Evolutionary conservation across 2,113 vertebrate genomes (phyloP).

Genomic region (Alethe diademata): DNA sequence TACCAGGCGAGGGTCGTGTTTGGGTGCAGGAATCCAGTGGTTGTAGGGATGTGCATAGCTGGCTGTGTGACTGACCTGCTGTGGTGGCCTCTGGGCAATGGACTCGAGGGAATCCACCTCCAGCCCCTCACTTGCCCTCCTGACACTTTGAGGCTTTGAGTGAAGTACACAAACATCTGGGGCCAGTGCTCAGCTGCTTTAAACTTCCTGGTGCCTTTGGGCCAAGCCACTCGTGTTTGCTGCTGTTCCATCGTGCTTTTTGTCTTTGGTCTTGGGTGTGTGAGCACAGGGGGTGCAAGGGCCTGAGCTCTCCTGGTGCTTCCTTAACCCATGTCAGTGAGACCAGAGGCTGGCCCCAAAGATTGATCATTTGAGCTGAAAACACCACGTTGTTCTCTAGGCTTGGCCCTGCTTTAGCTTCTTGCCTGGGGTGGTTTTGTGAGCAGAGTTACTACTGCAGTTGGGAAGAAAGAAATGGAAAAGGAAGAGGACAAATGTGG

Average conservation of each 20-base stretch:
- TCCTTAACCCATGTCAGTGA: background rate
- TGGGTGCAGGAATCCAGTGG: background rate
- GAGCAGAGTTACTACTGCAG: background rate
- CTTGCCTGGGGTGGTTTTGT: background rate
- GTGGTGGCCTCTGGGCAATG: background rate
- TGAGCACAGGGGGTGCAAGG: rapidly evolving
- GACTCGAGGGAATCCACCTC: background rate
- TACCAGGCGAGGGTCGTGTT: background rate
- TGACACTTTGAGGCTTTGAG: background rate
- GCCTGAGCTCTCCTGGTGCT: background rate
- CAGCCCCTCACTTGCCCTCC: background rate
- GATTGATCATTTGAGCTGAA: background rate
- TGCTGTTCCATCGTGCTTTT: background rate
- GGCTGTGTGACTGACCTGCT: background rate
- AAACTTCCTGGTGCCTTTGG: background rate
- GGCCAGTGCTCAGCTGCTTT: background rate
- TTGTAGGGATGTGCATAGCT: background rate
- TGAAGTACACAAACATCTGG: background rate
- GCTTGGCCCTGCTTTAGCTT: background rate
- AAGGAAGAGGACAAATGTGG: conserved; percentile 10
- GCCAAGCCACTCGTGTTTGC: rapidly evolving
- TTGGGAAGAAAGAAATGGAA: background rate
- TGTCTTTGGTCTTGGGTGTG: background rate
- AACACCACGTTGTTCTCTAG: background rate
- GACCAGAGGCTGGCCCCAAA: background rate